Base-by-base conservation (phyloP, 64 coral and sea anemone genomes). In the Catalaphyllia jardinei region DNA sequence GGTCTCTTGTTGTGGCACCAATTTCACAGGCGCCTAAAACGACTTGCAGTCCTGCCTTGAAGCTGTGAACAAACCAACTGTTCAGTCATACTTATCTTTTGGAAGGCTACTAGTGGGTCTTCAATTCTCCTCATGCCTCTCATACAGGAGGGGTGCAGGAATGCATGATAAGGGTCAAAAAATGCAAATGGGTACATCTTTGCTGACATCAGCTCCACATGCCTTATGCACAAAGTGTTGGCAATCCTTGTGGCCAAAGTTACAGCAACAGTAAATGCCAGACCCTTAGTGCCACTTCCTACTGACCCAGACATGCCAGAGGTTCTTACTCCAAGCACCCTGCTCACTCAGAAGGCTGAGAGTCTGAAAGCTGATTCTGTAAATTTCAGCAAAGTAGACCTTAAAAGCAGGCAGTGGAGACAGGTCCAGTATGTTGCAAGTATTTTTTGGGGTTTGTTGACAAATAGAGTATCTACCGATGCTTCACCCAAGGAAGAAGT, bases 231-330 rank as follows among this genome's bases (percentile, higher is more conserved):
- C 55, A 85, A 95, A 60, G 84, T 88, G 17, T 20, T 95, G 17
- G 74, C 89, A 31, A 95, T 89, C 10, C 72, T 95, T 30, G 91
- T 91, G 93, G 89, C 93, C 4, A 86, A 93, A 74, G 86, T 88
- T 14, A 75, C 67, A 10, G 91, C 86, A 6, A 93, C 82, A 5
- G 86, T 93, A 19, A 95, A 90, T 67, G 87, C 60, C 30, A 89
- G 92, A 74, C 81, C 92, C 24, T 63, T 90, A 13, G 73, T 90
- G 8, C 80, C 49, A 71, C 88, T 90, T 2, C 78, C 87, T 8
- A 72, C 39, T 73, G 88, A 94, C 38, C 93, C 88, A 2, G 78
- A 78, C 8, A 63, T 31, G 30, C 83, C 83, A 52, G 93, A 91
- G 38, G 33, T 94, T 16, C 83, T 88, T 5, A 82, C 88, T 19